A percentile compares a stretch with the other conserved stretches of the same genome.
Conservation (phyloP, 2,888 invertebrate genomes). For the Caradrina kadenii region DNA sequence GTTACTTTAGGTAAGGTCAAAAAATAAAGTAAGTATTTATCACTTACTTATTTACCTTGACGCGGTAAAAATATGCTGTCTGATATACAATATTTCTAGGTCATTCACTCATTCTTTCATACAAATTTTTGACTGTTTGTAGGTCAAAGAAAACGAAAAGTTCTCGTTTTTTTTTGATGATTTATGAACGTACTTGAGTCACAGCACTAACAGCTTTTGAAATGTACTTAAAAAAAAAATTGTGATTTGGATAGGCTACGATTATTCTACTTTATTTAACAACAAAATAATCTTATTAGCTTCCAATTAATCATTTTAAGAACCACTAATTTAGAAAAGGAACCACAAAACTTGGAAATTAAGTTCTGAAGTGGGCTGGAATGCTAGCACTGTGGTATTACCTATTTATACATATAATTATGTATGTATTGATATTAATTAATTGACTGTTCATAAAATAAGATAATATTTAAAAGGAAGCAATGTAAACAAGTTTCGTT, state of each 20-base stretch:
- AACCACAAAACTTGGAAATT: too few species aligned
- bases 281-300: not conserved
- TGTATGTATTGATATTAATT: too few species aligned
- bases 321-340: too few species aligned
- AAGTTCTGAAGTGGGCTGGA: too few species aligned
- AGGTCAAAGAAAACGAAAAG: slow-evolving; percentile 26
- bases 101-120: slow-evolving; percentile 31
- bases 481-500: not conserved
- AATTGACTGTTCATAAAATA: not conserved
- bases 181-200: too few species aligned
- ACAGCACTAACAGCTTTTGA: too few species aligned
- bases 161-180: not conserved
- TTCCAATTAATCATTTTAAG: too few species aligned
- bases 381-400: too few species aligned
- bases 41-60: slow-evolving; percentile 24
- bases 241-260: not conserved
- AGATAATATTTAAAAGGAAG: not conserved
- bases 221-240: too few species aligned
- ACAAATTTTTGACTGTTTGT: slow-evolving; percentile 27
- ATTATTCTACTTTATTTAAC: not conserved
- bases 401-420: too few species aligned
- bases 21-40: slow-evolving; percentile 7
- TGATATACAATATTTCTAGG: slow-evolving; percentile 21
- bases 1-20: not conserved
- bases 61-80: not conserved